A percentile compares a stretch with the other conserved stretches of the same genome.
Evolutionary conservation across 1,140 invertebrate species (phyloP).

Genomic region (Drosophila takahashii): DNA sequence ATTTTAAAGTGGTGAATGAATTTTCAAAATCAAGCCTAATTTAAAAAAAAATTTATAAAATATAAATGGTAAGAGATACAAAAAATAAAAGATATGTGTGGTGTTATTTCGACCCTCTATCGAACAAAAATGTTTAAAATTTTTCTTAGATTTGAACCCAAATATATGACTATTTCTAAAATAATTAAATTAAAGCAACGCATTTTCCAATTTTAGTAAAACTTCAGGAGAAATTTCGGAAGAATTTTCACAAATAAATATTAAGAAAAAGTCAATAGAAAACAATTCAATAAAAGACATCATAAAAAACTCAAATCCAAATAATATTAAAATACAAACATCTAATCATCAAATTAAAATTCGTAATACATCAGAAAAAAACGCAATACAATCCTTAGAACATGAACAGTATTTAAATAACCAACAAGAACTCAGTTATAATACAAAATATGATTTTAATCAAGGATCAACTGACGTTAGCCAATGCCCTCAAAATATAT

Average conservation of each 20-base stretch:
- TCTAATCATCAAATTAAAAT: not conserved
- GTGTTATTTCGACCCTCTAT: no score
- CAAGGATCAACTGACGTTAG: conserved; percentile 5
- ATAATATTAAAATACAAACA: not conserved
- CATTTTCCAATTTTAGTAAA: conserved; percentile 1
- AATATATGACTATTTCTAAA: no score
- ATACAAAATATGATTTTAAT: conserved; percentile 9
- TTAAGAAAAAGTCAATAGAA: not conserved
- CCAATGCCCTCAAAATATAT: not conserved
- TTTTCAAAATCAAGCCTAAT: no score
- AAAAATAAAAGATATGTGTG: no score
- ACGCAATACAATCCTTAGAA: not conserved
- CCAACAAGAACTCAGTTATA: conserved; percentile 9
- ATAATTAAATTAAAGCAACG: not conserved
- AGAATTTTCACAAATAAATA: not conserved
- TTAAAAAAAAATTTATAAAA: no score
- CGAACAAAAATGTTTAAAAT: no score
- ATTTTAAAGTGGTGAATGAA: no score
- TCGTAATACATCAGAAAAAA: not conserved
- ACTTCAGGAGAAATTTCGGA: not conserved
- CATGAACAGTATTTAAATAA: conserved; percentile 41
- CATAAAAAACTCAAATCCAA: not conserved
- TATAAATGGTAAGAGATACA: no score
- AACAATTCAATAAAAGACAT: not conserved
- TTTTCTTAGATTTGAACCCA: no score